Conservation (phyloP, 2,113 vertebrate species). For the Vireo altiloquus region DNA sequence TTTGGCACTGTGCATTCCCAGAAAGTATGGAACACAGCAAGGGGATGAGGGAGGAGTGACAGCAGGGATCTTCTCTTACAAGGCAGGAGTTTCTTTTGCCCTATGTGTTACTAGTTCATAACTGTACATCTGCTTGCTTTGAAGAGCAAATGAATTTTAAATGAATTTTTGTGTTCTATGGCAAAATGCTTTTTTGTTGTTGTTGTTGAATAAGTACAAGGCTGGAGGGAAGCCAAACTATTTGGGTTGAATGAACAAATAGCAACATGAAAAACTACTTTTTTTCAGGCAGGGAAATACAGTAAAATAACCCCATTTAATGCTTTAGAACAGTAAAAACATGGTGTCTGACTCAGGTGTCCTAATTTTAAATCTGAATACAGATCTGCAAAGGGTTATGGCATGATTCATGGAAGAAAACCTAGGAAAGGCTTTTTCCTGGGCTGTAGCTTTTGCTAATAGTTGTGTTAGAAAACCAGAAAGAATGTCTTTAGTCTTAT, state of each 20-base stretch:
- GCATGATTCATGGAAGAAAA: background rate
- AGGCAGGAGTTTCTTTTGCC: background rate
- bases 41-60: background rate
- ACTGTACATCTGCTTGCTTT: background rate
- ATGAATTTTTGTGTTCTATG: background rate
- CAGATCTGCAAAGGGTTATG: background rate
- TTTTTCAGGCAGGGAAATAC: background rate
- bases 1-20: background rate
- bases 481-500: background rate
- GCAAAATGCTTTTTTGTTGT: background rate
- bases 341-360: background rate
- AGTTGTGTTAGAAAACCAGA: background rate
- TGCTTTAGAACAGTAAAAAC: background rate
- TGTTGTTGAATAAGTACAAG: background rate
- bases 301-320: background rate
- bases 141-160: background rate
- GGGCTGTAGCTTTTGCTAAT: background rate
- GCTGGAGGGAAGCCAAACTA: background rate
- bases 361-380: background rate
- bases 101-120: background rate
- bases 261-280: background rate
- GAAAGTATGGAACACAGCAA: background rate
- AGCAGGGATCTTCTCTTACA: background rate
- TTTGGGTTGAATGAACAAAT: background rate
- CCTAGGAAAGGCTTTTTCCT: background rate